phyloP scores from a whole-genome alignment of 2,113 vertebrate genomes.

The Crypturellus undulatus region DNA sequence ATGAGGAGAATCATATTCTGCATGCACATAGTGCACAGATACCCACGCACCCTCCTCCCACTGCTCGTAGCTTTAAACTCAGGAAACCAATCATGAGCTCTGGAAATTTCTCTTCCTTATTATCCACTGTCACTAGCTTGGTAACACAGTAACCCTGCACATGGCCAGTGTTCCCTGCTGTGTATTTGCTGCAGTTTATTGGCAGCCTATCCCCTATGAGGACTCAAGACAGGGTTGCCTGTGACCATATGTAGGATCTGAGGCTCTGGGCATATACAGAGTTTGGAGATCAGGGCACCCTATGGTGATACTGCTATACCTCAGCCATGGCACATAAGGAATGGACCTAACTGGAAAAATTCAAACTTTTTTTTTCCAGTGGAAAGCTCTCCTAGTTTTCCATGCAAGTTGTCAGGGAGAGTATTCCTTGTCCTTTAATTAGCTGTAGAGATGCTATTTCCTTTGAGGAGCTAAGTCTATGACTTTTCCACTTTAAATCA shows the following conservation, averaged over 20 bases:
- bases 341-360: neutral
- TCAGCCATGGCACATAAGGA: neutral
- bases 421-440: neutral
- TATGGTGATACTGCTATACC: neutral
- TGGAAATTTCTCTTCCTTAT: neutral
- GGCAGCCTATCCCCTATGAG: neutral
- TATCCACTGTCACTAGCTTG: neutral
- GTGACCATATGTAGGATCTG: neutral
- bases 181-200: neutral
- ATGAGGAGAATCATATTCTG: neutral
- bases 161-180: neutral
- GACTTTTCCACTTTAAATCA: neutral
- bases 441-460: neutral
- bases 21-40: neutral
- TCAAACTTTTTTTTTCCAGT: neutral
- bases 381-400: neutral
- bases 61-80: neutral
- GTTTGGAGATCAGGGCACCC: neutral
- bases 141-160: neutral
- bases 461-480: neutral
- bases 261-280: neutral
- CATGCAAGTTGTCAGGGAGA: neutral
- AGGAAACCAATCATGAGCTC: neutral
- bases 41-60: accelerated
- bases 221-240: neutral